Base-by-base conservation (phyloP, 2,888 invertebrate species). In the Hipparchia semele region DNA sequence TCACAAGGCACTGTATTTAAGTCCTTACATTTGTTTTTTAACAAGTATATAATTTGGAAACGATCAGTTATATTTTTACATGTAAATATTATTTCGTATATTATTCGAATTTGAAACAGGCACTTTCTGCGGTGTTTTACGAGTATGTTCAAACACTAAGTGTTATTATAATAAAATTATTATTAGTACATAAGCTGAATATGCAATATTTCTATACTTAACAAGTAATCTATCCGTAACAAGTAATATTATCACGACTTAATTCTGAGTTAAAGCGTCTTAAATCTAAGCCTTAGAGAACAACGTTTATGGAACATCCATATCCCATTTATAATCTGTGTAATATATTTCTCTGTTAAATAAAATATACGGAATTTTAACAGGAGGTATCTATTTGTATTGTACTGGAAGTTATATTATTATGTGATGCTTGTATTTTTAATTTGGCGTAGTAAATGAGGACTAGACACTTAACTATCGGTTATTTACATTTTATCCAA, bases 211-310 rank as follows among this genome's bases (percentile, higher is more conserved):
- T 76, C 74, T 73, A 80, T 79, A 82, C 82, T 82, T 75, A 80
- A 76, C 79, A 81, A 81, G 85, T 79, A 81, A 81, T 86, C 77
- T 74, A 76, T 70, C 76, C 71, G 77, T 80, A 80, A 79, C 74
- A 80, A 80, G 77, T 78, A 78, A 78, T 76, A 77, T 77, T 82
- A 81, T 92, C 90, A 91, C 90, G 87, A 87, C 86, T 88, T 89
- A 23, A 89, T 80, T 86, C 84, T 87, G 90, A 90, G 89, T 91
- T 90, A 91, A 92, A 92, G 92, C 93, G 87, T 86, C 91, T 91
- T 90, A 93, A 12, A 75, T 70, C 77, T 78, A 78, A 72, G 59
- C 45, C 74, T 75, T 75, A 77, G 62, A 69, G 49, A 83, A 88
- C 87, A 86, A 86, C 83, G 83, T 83, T 79, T 84, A 86, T 84